Conservation (phyloP, 2,113 vertebrate species). For the Mustela lutreola region DNA sequence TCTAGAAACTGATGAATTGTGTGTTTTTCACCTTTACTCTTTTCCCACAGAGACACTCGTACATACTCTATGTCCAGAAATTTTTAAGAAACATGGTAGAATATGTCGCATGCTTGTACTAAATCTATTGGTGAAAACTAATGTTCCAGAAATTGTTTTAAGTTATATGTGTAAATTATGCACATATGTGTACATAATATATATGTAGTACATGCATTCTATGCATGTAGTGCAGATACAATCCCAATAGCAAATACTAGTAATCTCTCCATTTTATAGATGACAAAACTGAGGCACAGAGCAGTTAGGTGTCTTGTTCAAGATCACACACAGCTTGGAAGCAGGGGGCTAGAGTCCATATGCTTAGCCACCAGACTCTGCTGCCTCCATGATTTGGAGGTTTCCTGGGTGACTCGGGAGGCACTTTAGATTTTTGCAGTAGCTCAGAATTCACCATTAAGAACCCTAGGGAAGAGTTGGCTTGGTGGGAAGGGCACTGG, state of each 20-base stretch:
- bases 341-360: too few species aligned
- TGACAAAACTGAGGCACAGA: background rate
- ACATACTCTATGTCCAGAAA: background rate
- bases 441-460: background rate
- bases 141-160: conserved; percentile 12
- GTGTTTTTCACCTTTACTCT: background rate
- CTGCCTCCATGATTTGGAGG: too few species aligned
- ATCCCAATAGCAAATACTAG: background rate
- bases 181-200: background rate
- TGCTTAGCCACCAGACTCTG: background rate
- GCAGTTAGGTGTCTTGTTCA: background rate
- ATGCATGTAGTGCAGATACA: background rate
- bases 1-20: background rate
- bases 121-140: conserved; percentile 30
- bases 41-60: background rate
- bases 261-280: background rate
- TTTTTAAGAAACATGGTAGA: background rate
- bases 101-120: background rate
- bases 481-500: background rate
- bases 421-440: background rate
- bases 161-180: background rate
- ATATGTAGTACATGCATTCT: background rate
- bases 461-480: background rate
- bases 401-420: background rate
- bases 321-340: background rate